These are phyloP conservation scores for Myiotriccus ornatus DNA, from an alignment of 2,797 vertebrate genomes.

Conservation along the genomic window DNA sequence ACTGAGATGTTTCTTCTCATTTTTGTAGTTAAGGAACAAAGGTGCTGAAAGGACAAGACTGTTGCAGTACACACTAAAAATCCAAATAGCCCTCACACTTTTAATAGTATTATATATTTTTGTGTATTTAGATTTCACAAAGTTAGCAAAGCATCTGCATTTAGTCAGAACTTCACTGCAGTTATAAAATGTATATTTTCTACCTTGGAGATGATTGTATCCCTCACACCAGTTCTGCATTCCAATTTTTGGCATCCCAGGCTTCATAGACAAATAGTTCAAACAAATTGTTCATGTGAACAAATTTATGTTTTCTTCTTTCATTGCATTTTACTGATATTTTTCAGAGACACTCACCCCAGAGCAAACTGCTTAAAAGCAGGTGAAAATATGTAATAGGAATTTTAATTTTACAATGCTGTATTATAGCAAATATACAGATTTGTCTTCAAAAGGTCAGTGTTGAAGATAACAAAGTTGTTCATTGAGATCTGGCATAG, in stretches of 20 bases:
- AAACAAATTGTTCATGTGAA: background rate
- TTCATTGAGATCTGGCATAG: background rate
- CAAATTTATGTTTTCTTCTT: background rate
- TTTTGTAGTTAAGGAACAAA: background rate
- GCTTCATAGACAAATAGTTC: background rate
- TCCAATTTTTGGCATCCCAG: background rate
- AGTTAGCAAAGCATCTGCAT: background rate
- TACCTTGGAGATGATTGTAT: background rate
- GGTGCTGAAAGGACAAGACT: rapidly evolving
- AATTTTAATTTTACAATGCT: background rate
- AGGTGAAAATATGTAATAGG: background rate
- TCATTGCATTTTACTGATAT: background rate
- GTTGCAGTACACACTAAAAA: background rate
- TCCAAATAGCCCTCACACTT: background rate
- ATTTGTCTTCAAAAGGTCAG: background rate
- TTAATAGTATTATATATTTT: background rate
- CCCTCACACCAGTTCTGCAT: rapidly evolving
- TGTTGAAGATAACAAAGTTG: background rate
- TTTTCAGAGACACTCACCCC: background rate
- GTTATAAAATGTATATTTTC: background rate
- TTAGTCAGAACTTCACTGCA: background rate
- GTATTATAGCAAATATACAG: background rate
- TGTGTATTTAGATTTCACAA: background rate
- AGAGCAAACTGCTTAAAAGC: background rate
- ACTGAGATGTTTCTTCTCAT: background rate